These are phyloP conservation scores for Leuciscus idus DNA, from an alignment of 2,113 vertebrate genomes.

Conservation along the genomic window DNA sequence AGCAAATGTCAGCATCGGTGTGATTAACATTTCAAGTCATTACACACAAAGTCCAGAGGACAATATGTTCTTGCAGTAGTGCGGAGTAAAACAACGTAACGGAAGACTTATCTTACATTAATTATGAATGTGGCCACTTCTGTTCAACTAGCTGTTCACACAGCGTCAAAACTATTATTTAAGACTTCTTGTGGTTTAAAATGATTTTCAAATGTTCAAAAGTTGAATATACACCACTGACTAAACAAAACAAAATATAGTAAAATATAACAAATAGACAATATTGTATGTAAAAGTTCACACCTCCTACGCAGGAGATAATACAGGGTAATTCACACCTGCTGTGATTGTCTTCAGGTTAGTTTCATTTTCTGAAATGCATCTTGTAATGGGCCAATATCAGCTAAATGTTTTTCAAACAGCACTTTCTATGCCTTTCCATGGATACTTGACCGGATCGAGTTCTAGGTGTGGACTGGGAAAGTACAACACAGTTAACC, in stretches of 20 bases:
- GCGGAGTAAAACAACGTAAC: background rate
- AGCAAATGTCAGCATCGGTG: background rate
- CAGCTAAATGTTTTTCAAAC: background rate
- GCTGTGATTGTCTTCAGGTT: background rate
- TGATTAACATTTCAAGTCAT: background rate
- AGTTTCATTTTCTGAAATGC: background rate
- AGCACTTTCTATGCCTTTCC: background rate
- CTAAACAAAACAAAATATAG: slow-evolving; percentile 1
- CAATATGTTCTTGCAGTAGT: background rate
- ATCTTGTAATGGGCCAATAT: background rate
- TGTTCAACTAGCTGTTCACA: background rate
- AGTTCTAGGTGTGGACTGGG: background rate
- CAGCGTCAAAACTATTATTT: background rate
- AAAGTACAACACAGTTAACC: background rate
- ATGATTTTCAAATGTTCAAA: background rate
- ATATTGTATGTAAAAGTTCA: background rate
- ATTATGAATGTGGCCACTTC: background rate
- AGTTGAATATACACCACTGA: background rate
- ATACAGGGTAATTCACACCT: background rate
- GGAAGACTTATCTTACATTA: background rate
- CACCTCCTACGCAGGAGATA: background rate
- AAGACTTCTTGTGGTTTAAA: background rate
- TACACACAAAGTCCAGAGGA: background rate
- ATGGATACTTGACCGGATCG: background rate
- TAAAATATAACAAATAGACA: background rate